Evolutionary conservation across 2,113 vertebrate species (phyloP).

Genomic region (Lontra canadensis): DNA sequence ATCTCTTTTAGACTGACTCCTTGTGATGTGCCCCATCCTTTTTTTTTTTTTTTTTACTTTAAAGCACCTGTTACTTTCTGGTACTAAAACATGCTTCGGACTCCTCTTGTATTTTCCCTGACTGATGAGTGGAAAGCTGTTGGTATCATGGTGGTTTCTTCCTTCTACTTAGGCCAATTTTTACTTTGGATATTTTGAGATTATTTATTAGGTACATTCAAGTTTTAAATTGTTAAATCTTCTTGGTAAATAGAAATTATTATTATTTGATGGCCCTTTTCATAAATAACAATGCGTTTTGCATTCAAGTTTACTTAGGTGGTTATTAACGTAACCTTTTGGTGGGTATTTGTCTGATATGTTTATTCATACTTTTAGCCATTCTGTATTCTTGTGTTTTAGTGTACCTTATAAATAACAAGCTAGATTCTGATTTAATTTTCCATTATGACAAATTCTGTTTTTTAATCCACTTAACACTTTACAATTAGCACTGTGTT

Average conservation of each 20-base stretch:
- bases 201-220: background rate
- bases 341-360: background rate
- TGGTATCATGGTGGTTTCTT: accelerated
- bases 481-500: background rate
- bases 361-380: background rate
- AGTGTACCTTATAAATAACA: background rate
- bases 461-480: background rate
- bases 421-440: background rate
- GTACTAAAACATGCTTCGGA: background rate
- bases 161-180: background rate
- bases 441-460: background rate
- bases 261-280: background rate
- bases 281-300: background rate
- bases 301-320: background rate
- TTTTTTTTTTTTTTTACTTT: background rate
- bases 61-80: background rate
- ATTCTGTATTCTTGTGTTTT: constrained; percentile 5
- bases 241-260: background rate
- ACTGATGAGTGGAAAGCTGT: background rate
- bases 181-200: background rate
- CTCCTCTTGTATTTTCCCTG: background rate
- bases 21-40: background rate
- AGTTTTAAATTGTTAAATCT: background rate
- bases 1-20: background rate
- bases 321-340: background rate